A percentile compares a stretch with the other conserved stretches of the same genome.
phyloP scores from a whole-genome alignment of 2,888 invertebrate genomes.

The Elegia similella region DNA sequence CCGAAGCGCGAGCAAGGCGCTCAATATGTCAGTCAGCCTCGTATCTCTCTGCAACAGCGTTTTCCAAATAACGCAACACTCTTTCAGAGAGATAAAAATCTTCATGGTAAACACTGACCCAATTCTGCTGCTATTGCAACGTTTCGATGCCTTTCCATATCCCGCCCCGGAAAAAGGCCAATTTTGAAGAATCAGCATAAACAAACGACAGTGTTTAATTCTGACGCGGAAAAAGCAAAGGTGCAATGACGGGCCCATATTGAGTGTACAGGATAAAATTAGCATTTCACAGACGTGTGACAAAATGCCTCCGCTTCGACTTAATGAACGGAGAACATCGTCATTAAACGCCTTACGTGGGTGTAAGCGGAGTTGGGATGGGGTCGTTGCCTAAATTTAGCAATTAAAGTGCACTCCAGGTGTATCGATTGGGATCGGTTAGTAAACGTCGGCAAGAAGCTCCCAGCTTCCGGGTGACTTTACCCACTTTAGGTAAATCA shows the following conservation, averaged over 20 bases:
- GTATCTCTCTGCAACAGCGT: slow-evolving; percentile 1
- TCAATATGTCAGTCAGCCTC: slow-evolving; percentile 6
- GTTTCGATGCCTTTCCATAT: slow-evolving; percentile 14
- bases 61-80: background rate
- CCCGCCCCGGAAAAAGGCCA: slow-evolving; percentile 20
- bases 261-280: slow-evolving; percentile 69
- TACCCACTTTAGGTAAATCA: background rate
- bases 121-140: slow-evolving; percentile 11
- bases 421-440: slow-evolving; percentile 46
- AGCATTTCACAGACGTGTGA: slow-evolving; percentile 75
- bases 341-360: slow-evolving; percentile 65
- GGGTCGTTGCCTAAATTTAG: slow-evolving; percentile 56
- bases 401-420: slow-evolving; percentile 54
- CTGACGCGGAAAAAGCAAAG: slow-evolving; percentile 53
- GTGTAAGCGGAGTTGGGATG: slow-evolving; percentile 47
- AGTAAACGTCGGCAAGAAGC: background rate
- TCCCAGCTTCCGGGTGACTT: background rate
- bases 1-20: background rate
- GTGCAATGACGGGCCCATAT: slow-evolving; percentile 63
- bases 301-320: slow-evolving; percentile 61
- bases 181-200: slow-evolving; percentile 50
- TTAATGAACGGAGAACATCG: slow-evolving; percentile 73
- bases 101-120: slow-evolving; percentile 17
- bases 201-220: slow-evolving; percentile 57
- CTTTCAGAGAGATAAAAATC: slow-evolving; percentile 4